Evolutionary conservation across 1,140 invertebrate genomes (phyloP), one percentile per base, ranked within the genome.

Genomic region (Scaptomyza montana): DNA sequence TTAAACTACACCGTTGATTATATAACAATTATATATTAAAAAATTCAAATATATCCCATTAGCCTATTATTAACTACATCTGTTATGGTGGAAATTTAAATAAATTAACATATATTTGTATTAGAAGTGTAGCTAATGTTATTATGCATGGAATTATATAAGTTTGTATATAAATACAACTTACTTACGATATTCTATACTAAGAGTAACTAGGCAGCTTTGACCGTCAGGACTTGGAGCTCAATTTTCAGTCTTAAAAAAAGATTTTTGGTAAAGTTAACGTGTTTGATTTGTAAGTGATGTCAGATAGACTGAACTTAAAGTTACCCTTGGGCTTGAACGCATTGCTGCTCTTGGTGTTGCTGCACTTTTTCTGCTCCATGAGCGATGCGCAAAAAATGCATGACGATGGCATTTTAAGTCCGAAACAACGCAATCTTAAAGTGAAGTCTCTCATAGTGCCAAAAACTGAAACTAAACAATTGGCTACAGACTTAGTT

Each of bases 111-210:
- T 49, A 5, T 9, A n/a, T 49, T 49, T 5, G 4, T 10, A 21
- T 21, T 3, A 1, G 1, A 9, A 36, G 45, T 61, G 45, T 30
- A 61, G 1, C n/a, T 57, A 61, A 61, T 69, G 9, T 43, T 50
- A 56, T 63, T 63, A 70, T 56, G 51, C 43, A 70, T 69, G 50
- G 59, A 69, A 69, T 56, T 70, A 63, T 47, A 56, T 59, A 55
- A 70, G 51, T 63, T 56, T 56, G 21, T 41, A 13, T 55, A 25
- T 21, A 39, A n/a, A 43, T n/a, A 43, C 12, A 43, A 43, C 39
- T 43, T 12, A 45, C 36, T 43, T 39, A 43, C 25, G 50, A 39
- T 33, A 3, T 12, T 12, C 10, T 6, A 30, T 30, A 1, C 28
- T 43, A 33, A 41, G 36, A 19, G 55, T 33, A 51, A 69, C 46